Evolutionary conservation across 2,888 invertebrate genomes (phyloP).

Genomic region (Scaptodrosophila latifasciaeformis): DNA sequence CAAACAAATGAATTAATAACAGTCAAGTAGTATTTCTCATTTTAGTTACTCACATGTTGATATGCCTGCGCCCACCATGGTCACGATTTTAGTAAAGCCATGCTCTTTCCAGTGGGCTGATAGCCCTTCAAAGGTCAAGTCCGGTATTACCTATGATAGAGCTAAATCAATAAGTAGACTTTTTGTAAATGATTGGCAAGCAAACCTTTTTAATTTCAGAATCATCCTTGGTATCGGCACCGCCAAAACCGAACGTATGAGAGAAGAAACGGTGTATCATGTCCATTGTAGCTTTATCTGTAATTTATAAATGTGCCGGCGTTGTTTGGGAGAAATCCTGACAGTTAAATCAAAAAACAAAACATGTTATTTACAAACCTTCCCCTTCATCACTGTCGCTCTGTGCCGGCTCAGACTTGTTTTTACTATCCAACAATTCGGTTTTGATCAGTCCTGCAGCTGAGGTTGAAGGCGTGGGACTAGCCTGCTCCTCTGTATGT

Average conservation of each 20-base stretch:
- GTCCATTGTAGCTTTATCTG: conserved; percentile 77
- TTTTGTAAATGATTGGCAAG: not conserved
- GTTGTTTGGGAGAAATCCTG: no score
- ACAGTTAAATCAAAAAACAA: conserved; percentile 11
- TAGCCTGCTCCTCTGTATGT: no score
- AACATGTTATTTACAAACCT: conserved; percentile 5
- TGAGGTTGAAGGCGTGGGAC: no score
- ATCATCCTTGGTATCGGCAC: conserved; percentile 43
- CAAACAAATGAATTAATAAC: not conserved
- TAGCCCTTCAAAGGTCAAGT: conserved; percentile 85
- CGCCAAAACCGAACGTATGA: conserved; percentile 78
- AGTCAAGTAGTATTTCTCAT: conserved; percentile 4
- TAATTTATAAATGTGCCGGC: not conserved
- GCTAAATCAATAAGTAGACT: not conserved
- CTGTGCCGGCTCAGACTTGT: conserved; percentile 3
- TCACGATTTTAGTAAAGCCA: conserved; percentile 89
- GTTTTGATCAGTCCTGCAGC: not conserved
- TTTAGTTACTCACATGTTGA: conserved; percentile 86
- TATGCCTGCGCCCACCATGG: conserved; percentile 97
- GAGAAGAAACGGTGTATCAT: conserved; percentile 80
- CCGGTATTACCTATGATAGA: conserved; percentile 78
- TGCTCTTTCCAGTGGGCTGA: conserved; percentile 85
- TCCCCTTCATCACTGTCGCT: conserved; percentile 12
- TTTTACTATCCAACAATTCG: not conserved
- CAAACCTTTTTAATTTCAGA: not conserved